Evolutionary conservation across 2,113 vertebrate species (phyloP).

Genomic region (Gavia stellata): DNA sequence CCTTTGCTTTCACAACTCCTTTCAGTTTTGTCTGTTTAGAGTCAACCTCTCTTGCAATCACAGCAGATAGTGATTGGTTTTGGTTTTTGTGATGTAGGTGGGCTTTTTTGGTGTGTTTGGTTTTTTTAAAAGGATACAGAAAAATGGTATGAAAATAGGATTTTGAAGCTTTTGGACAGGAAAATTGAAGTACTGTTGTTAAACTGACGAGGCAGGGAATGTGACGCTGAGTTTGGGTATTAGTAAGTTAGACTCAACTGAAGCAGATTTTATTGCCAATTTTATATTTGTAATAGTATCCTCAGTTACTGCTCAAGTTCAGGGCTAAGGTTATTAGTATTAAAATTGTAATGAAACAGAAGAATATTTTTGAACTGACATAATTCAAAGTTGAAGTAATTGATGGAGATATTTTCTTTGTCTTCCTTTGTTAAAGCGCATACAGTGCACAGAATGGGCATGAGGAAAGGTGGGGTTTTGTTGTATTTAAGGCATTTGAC

Average conservation of each 20-base stretch:
- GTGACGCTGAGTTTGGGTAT: neutral
- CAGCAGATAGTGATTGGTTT: neutral
- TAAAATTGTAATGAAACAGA: neutral
- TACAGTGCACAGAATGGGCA: neutral
- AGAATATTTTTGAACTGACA: neutral
- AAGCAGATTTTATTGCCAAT: neutral
- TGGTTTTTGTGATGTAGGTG: neutral
- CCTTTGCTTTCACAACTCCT: slow-evolving; percentile 29
- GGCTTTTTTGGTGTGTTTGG: neutral
- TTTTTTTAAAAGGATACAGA: neutral
- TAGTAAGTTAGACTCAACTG: neutral
- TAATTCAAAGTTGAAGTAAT: neutral
- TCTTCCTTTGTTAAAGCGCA: neutral
- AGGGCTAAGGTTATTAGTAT: neutral
- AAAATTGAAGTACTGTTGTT: neutral
- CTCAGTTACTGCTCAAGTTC: neutral
- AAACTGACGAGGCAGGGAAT: neutral
- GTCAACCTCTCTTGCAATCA: neutral
- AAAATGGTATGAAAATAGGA: neutral
- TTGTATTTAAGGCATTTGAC: neutral
- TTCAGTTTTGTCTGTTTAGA: slow-evolving; percentile 28
- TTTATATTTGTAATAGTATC: neutral
- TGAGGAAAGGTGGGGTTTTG: neutral
- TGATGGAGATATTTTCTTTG: neutral
- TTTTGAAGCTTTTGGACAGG: neutral